These are phyloP conservation scores for Steatocranus sp. DNA, from an alignment of 2,797 vertebrate species.

Conservation along the genomic window DNA sequence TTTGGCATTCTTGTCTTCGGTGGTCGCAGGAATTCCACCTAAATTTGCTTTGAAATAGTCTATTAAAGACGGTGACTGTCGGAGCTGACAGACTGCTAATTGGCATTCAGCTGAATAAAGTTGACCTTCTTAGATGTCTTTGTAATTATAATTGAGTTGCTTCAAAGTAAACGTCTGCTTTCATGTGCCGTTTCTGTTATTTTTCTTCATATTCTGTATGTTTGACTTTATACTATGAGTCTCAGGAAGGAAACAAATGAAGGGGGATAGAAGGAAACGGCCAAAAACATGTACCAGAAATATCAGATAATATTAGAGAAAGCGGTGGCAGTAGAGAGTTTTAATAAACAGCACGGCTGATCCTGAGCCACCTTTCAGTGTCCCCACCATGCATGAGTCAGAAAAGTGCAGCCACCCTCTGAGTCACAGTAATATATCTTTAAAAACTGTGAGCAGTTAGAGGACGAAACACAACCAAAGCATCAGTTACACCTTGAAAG, in stretches of 20 bases:
- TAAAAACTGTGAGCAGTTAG: background rate
- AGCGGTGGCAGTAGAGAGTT: background rate
- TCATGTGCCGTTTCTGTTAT: background rate
- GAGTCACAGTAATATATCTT: background rate
- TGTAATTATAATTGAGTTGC: background rate
- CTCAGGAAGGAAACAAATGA: background rate
- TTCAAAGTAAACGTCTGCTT: background rate
- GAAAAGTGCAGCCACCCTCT: background rate
- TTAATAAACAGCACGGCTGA: background rate
- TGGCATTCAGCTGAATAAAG: background rate
- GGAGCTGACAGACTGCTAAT: background rate
- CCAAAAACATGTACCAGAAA: background rate
- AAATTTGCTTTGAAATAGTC: background rate
- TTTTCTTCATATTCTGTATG: background rate
- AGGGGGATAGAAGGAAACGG: background rate
- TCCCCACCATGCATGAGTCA: background rate
- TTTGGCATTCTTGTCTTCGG: background rate
- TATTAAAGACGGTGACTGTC: background rate
- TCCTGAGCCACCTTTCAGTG: background rate
- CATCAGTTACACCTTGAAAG: background rate
- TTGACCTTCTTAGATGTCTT: background rate
- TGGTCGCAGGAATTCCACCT: too few species aligned
- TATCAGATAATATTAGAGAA: background rate
- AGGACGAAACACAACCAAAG: background rate
- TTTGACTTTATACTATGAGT: background rate